A percentile compares a stretch with the other conserved stretches of the same genome.
Evolutionary conservation across 2,888 invertebrate species (phyloP).

Genomic region (Biston betularia): DNA sequence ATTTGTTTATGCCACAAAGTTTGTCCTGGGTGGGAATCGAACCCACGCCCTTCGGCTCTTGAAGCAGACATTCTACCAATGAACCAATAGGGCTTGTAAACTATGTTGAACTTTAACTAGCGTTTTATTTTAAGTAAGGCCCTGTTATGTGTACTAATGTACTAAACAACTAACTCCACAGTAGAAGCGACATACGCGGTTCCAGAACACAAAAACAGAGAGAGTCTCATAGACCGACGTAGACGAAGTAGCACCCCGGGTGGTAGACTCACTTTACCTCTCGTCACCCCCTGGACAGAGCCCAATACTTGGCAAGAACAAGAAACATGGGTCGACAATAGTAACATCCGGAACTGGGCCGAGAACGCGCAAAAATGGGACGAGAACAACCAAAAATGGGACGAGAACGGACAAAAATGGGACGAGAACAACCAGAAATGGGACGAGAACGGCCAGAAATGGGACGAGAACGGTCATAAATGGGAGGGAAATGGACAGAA

Average conservation of each 20-base stretch:
- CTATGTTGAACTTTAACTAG: too few species aligned
- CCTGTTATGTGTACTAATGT: background rate
- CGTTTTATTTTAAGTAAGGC: background rate
- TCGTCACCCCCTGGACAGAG: conserved; percentile 58
- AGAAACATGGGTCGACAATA: conserved; percentile 75
- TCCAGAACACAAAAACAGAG: conserved; percentile 74
- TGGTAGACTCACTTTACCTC: conserved; percentile 70
- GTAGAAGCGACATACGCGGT: conserved; percentile 81
- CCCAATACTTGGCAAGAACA: conserved; percentile 63
- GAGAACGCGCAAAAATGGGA: conserved; percentile 75
- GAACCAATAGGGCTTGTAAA: too few species aligned
- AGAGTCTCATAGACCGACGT: conserved; percentile 73
- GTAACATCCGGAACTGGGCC: conserved; percentile 73
- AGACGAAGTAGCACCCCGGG: conserved; percentile 77
- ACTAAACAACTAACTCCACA: conserved; percentile 31
- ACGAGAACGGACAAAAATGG: conserved; percentile 60
- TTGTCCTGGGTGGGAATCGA: too few species aligned
- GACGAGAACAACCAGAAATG: conserved; percentile 61
- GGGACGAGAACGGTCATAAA: conserved; percentile 57
- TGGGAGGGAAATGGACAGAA: conserved; percentile 58
- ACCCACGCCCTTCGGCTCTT: too few species aligned
- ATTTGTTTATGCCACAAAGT: too few species aligned
- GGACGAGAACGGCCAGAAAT: conserved; percentile 63
- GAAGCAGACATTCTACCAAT: too few species aligned
- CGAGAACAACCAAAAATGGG: conserved; percentile 69